Percentiles rank a stretch among this genome's conserved stretches.
Evolutionary conservation across 2,888 invertebrate genomes (phyloP).

Genomic region (Sylvicola fuscatus): DNA sequence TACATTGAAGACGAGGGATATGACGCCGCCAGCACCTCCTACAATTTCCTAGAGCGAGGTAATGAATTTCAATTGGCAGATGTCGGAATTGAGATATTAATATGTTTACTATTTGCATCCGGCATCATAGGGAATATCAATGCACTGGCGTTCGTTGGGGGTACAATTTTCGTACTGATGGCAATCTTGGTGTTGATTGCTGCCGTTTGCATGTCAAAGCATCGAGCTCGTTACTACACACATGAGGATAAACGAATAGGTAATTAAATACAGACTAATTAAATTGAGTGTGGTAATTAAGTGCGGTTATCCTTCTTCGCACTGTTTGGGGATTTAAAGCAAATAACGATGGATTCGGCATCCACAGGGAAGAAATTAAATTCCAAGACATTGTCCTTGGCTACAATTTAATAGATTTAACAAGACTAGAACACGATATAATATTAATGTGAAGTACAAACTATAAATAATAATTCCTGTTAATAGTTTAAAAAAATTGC

Average conservation of each 20-base stretch:
- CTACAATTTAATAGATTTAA: no score
- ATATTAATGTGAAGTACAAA: no score
- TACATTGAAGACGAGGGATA: slow-evolving; percentile 28
- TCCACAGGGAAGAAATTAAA: no score
- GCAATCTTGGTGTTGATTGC: slow-evolving; percentile 34
- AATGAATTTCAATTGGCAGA: slow-evolving; percentile 5
- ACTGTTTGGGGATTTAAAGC: no score
- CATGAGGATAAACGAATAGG: slow-evolving; percentile 43
- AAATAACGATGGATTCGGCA: no score
- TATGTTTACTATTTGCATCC: no score
- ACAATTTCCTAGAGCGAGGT: slow-evolving; percentile 32
- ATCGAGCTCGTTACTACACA: slow-evolving; percentile 57
- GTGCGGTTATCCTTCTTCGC: no score
- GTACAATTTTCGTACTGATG: slow-evolving; percentile 23
- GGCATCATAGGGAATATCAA: slow-evolving; percentile 10
- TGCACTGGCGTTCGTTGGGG: slow-evolving; percentile 24
- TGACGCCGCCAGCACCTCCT: slow-evolving; percentile 28
- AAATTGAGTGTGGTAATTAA: no score
- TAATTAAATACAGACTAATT: slow-evolving; percentile 3
- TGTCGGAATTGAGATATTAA: neutral
- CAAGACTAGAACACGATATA: no score
- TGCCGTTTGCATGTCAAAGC: slow-evolving; percentile 37
- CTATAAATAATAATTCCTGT: no score
- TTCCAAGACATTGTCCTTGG: no score
- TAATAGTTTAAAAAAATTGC: no score